A percentile compares a stretch with the other conserved stretches of the same genome.
phyloP scores from a whole-genome alignment of 2,113 vertebrate genomes.

The Micronisus gabar region DNA sequence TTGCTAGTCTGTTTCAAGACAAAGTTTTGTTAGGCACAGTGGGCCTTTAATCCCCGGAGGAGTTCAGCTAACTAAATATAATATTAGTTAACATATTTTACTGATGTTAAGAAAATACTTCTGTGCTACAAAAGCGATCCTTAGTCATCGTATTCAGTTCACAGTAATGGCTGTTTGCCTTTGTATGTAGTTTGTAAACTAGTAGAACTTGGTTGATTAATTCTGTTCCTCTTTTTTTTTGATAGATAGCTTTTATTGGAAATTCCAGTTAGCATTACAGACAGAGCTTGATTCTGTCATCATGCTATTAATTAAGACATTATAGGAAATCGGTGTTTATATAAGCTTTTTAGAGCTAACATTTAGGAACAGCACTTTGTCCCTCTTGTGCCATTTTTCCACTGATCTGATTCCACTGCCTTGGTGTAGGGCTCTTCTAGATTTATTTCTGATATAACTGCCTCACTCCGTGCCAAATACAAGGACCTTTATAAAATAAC shows the following conservation, averaged over 20 bases:
- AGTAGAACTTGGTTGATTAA: neutral
- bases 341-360: neutral
- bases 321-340: conserved; percentile 12
- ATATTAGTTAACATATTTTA: conserved; percentile 66
- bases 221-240: neutral
- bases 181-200: neutral
- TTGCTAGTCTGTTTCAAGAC: conserved; percentile 42
- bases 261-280: neutral
- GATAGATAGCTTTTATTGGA: conserved; percentile 17
- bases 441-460: neutral
- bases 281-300: neutral
- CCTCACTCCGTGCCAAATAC: neutral
- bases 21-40: conserved; percentile 66
- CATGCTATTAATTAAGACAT: neutral
- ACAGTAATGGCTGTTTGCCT: neutral
- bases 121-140: neutral
- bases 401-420: neutral
- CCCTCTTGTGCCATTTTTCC: conserved; percentile 3
- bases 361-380: neutral
- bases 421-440: neutral
- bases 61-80: conserved; percentile 61
- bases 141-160: neutral
- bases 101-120: conserved; percentile 59
- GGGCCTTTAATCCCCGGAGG: conserved; percentile 46
- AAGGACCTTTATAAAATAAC: neutral